phyloP scores from a whole-genome alignment of 2,113 vertebrate genomes.

The Dendropsophus ebraccatus region DNA sequence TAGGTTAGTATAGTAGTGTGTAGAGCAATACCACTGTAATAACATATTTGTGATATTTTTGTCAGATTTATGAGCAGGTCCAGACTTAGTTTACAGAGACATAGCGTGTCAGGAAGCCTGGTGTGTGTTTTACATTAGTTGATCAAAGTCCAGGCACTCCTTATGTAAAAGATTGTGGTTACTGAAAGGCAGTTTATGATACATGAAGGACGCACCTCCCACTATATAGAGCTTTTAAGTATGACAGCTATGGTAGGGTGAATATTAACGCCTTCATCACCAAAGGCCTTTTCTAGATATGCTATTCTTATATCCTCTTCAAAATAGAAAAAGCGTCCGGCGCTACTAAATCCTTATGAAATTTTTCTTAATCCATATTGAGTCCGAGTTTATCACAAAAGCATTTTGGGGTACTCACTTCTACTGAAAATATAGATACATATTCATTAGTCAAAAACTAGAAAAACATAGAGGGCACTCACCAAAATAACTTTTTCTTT shows the following conservation, averaged over 20 bases:
- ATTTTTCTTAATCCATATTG: no score
- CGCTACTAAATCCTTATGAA: no score
- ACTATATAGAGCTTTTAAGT: not conserved
- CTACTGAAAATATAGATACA: no score
- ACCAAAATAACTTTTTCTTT: no score
- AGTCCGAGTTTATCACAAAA: no score
- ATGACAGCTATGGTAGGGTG: not conserved
- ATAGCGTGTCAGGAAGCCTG: not conserved
- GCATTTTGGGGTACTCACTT: no score
- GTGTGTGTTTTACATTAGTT: not conserved
- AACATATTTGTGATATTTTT: no score
- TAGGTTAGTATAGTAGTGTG: no score
- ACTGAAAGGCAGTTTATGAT: not conserved
- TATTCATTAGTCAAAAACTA: no score
- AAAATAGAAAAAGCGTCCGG: no score
- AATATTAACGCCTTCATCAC: not conserved
- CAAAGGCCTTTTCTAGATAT: not conserved
- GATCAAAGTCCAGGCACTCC: slow-evolving; percentile 8
- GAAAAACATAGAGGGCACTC: no score
- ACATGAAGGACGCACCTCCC: not conserved
- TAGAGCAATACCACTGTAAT: not conserved
- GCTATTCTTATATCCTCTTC: not conserved
- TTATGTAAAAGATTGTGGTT: not conserved
- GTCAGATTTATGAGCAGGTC: no score
- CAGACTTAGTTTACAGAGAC: not conserved